Evolutionary conservation across 2,888 invertebrate genomes (phyloP).

Genomic region (Chymomyza procnemis): DNA sequence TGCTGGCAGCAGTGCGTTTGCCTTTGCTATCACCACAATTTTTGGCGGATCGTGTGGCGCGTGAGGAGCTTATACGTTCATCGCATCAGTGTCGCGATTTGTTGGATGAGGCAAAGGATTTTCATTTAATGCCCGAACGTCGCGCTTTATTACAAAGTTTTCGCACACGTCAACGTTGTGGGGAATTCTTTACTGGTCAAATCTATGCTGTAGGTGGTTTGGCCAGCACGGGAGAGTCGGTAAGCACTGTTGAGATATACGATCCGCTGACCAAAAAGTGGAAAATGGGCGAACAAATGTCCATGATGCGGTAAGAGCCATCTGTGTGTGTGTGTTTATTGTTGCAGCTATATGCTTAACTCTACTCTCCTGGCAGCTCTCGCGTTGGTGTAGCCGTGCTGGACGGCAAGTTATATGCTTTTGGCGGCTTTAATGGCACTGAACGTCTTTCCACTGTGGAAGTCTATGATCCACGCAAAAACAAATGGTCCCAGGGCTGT

Average conservation of each 20-base stretch:
- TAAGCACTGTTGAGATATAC: slow-evolving; percentile 91
- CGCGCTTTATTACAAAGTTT: slow-evolving; percentile 87
- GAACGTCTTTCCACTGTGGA: slow-evolving; percentile 91
- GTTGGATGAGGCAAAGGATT: slow-evolving; percentile 92
- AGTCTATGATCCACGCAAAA: slow-evolving; percentile 86
- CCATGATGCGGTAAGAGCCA: slow-evolving; percentile 82
- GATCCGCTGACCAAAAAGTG: slow-evolving; percentile 86
- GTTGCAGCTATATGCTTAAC: too few species aligned
- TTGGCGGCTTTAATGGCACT: slow-evolving; percentile 91
- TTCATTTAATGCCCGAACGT: slow-evolving; percentile 91
- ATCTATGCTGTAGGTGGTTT: slow-evolving; percentile 93
- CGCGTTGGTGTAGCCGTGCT: slow-evolving; percentile 91
- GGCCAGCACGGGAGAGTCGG: slow-evolving; percentile 89
- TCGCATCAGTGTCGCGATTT: slow-evolving; percentile 91
- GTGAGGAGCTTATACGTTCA: slow-evolving; percentile 86
- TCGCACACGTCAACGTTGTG: slow-evolving; percentile 85
- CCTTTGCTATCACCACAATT: slow-evolving; percentile 90
- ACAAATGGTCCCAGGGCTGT: slow-evolving; percentile 87
- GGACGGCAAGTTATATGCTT: slow-evolving; percentile 87
- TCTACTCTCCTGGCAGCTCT: slow-evolving; percentile 79
- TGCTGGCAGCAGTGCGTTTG: slow-evolving; percentile 87
- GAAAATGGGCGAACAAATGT: slow-evolving; percentile 90
- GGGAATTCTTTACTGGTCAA: slow-evolving; percentile 86
- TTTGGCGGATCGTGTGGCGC: slow-evolving; percentile 88
- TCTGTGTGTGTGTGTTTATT: neutral